Base-by-base conservation (phyloP, 2,113 vertebrate species). In the Hippocampus mohnikei region DNA sequence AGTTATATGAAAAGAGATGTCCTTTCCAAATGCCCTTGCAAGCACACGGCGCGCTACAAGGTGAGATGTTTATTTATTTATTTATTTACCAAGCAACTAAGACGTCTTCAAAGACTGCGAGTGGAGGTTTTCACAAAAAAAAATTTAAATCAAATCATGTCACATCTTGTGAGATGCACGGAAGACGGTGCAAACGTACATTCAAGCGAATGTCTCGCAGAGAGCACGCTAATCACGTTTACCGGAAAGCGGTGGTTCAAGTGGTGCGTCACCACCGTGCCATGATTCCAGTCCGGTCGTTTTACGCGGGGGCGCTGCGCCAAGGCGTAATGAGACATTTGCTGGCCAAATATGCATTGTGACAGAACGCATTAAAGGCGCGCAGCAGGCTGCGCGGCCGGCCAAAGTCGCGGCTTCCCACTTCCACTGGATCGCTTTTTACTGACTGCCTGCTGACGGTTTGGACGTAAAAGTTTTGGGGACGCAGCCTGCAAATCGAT, bases 331-430 rank as follows among this genome's bases (percentile, higher is more conserved):
- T 88, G 84, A 89, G 85, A 88, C 84, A 84, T 88, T 90, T 84
- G 88, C 81, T 89, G 88, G 87, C 88, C 84, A 88, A 89, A 90
- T 88, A 89, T 83, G 48, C 74, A 90, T 89, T 91, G 87, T 91
- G 90, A 91, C 89, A 91, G 85, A 87, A 88, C 84, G 81, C 87
- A 90, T 91, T 91, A 91, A 88, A 87, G 80, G 82, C 74, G 61
- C 82, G 77, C 79, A 86, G 81, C 79, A 87, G 81, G 79, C 80
- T 84, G 84, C 87, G 77, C 69, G 66, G 84, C 69, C 70, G 33
- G 81, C 79, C 81, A 79, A 84, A 87, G 74, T 77, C 81, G 88
- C 82, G 85, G 79, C 83, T 88, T 87, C 72, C 82, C 76, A 67
- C 86, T 86, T 72, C 72, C 72, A 70, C 73, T 66, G 70, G 65